A percentile compares a stretch with the other conserved stretches of the same genome.
These are phyloP conservation scores for Diadumene lineata DNA, from an alignment of 92 coral and sea anemone genomes.

Conservation along the genomic window DNA sequence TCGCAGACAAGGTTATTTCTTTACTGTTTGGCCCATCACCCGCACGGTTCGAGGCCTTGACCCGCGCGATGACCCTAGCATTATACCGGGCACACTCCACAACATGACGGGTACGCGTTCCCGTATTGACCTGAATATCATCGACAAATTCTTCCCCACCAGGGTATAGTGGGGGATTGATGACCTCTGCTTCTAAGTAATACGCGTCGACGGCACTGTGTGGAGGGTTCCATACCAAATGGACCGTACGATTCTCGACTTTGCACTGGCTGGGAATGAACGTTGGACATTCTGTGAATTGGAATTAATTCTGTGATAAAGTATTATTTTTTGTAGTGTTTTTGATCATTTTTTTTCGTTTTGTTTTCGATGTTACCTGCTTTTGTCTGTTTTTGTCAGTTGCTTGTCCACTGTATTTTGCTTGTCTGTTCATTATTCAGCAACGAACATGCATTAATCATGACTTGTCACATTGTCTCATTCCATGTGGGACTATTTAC, in stretches of 20 bases:
- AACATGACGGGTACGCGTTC: constrained; percentile 55
- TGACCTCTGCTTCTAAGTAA: constrained; percentile 64
- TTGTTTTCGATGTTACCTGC: not conserved
- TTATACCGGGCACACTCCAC: constrained; percentile 71
- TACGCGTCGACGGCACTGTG: constrained; percentile 79
- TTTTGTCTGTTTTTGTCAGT: not conserved
- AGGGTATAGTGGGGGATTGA: constrained; percentile 36
- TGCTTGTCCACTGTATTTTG: no score
- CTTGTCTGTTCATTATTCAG: no score
- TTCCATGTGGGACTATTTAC: not conserved
- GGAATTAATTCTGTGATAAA: not conserved
- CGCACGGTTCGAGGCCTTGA: constrained; percentile 83
- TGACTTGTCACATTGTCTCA: not conserved
- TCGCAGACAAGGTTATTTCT: constrained; percentile 49
- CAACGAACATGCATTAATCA: not conserved
- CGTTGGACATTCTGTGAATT: constrained; percentile 23
- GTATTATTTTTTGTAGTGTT: not conserved
- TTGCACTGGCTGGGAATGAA: constrained; percentile 65
- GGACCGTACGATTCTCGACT: constrained; percentile 65
- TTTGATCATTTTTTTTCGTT: not conserved
- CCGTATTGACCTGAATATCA: constrained; percentile 54
- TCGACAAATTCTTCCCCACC: constrained; percentile 56
- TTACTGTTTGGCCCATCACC: constrained; percentile 79
- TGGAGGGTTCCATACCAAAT: constrained; percentile 69
- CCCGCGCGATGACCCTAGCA: constrained; percentile 69